Base-by-base conservation (phyloP, 2,113 vertebrate species). In the Cynoglossus semilaevis region DNA sequence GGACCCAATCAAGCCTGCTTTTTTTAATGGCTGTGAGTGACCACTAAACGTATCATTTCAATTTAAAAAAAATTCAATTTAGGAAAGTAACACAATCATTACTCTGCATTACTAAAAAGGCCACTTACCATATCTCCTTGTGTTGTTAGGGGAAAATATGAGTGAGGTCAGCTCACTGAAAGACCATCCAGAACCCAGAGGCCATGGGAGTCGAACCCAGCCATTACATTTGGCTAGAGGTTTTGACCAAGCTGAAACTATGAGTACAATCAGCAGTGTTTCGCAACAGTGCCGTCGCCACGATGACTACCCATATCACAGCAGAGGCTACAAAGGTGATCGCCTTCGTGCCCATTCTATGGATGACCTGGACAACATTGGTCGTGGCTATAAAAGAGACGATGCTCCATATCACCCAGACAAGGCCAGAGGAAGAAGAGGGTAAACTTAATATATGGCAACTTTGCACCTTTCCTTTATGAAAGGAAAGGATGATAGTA, bases 101-200 rank as follows among this genome's bases (percentile, higher is more conserved):
- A n/a, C n/a, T n/a, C n/a, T n/a, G n/a, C n/a, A n/a, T 29, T 29
- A 29, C 2, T 29, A 29, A 29, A 29, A 29, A 4, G 22, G 6
- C 3, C 8, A 14, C 16, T 13, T 18, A 46, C 9, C 9, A 4
- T 41, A 12, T 41, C 22, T n/a, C 40, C 18, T 22, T 18, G 38
- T 52, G 8, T 44, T 19, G 17, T 55, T 18, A 93, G 92, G 86
- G 71, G 86, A 92, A 17, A 91, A 84, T 15, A 88, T 93, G 92
- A 96, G 89, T 40, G 93, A 94, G 77, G 88, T 96, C 51, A 94
- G 82, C 46, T 96, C 94, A 1, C 87, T 96, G 44, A 94, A 96
- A 0, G 93, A 95, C 1, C 68, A 76, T 0, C 49, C 81, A 45
- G 91, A 91, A 7, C 60, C 86, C 15, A 79, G 93, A 52, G 80